These are phyloP conservation scores for Drosophila subpulchrella DNA, from an alignment of 1,140 invertebrate species.

Conservation along the genomic window DNA sequence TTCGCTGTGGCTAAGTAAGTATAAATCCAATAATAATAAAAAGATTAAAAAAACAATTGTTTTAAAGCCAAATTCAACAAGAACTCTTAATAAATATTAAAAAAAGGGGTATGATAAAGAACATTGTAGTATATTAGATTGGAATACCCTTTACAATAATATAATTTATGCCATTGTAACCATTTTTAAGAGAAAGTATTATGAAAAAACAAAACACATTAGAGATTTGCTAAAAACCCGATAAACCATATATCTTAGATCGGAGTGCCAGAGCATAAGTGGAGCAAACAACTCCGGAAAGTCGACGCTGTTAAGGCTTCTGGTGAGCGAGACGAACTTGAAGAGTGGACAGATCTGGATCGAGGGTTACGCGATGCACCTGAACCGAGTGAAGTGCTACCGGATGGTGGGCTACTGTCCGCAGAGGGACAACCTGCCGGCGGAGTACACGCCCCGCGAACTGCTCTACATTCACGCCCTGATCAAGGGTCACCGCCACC, in stretches of 20 bases:
- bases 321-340: slow-evolving; percentile 30
- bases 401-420: slow-evolving; percentile 55
- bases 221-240: too few relatives aligned
- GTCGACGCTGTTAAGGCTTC: slow-evolving; percentile 38
- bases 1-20: slow-evolving; percentile 47
- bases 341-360: slow-evolving; percentile 50
- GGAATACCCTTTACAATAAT: too few relatives aligned
- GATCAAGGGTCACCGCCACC: slow-evolving; percentile 22
- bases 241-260: slow-evolving; percentile 8
- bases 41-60: too few relatives aligned
- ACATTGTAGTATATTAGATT: too few relatives aligned
- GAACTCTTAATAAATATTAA: too few relatives aligned
- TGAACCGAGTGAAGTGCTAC: slow-evolving; percentile 21
- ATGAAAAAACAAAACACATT: too few relatives aligned
- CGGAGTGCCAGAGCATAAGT: slow-evolving; percentile 50
- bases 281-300: slow-evolving; percentile 59
- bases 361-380: slow-evolving; percentile 16
- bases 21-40: too few relatives aligned
- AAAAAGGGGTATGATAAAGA: too few relatives aligned
- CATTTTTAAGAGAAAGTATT: too few relatives aligned
- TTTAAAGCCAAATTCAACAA: too few relatives aligned
- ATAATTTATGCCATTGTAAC: too few relatives aligned
- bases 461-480: slow-evolving; percentile 29
- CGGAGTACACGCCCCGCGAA: slow-evolving; percentile 46
- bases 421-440: slow-evolving; percentile 26